phyloP scores from a whole-genome alignment of 2,113 vertebrate genomes.

The Ochotona curzoniae region DNA sequence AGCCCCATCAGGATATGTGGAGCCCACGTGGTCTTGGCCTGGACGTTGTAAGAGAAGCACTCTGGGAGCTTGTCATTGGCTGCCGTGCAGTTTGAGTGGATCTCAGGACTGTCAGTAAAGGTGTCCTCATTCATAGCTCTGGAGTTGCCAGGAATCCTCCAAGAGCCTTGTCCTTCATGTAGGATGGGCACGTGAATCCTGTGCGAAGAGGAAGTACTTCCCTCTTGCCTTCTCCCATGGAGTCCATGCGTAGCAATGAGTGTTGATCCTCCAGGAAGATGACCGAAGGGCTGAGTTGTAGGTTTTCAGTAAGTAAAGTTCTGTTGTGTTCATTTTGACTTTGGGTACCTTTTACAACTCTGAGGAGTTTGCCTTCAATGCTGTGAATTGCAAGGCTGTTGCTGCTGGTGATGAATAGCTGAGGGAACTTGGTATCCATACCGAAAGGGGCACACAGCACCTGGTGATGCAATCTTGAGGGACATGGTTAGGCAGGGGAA shows the following conservation, averaged over 20 bases:
- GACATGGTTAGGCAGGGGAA: neutral
- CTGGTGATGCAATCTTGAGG: neutral
- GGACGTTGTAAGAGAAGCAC: neutral
- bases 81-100: neutral
- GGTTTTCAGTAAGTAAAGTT: slow-evolving; percentile 17
- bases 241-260: neutral
- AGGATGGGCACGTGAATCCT: neutral
- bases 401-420: neutral
- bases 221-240: neutral
- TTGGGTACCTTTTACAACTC: neutral
- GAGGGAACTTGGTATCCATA: neutral
- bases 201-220: neutral
- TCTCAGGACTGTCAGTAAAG: neutral
- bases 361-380: neutral
- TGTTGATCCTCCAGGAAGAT: neutral
- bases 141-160: neutral
- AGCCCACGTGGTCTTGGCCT: neutral
- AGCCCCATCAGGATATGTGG: neutral
- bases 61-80: neutral
- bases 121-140: neutral
- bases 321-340: neutral
- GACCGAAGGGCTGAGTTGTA: neutral
- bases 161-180: neutral
- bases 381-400: neutral
- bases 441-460: neutral